Conservation (phyloP, 2,113 vertebrate species). For the Xiphophorus maculatus region DNA sequence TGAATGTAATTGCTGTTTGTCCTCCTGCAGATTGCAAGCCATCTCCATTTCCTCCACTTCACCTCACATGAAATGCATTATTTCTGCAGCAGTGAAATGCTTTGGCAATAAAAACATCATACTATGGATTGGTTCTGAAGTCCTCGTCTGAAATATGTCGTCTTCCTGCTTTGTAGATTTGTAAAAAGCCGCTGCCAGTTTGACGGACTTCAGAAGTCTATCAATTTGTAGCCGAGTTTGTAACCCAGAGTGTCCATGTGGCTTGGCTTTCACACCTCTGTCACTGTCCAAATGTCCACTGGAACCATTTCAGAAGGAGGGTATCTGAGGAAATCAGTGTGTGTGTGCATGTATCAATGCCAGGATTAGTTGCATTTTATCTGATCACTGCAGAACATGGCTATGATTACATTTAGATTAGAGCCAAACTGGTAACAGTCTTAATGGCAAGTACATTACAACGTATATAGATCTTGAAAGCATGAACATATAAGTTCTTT, state of each 20-base stretch:
- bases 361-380: not conserved
- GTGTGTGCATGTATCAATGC: not conserved
- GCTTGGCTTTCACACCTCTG: slow-evolving; percentile 23
- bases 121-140: slow-evolving; percentile 4
- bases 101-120: not conserved
- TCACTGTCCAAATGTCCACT: slow-evolving; percentile 30
- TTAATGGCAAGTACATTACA: not conserved
- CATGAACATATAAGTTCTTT: not conserved
- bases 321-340: slow-evolving; percentile 1
- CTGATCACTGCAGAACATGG: not conserved
- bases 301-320: slow-evolving; percentile 21
- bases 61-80: not conserved
- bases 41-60: slow-evolving; percentile 9
- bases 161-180: slow-evolving; percentile 9
- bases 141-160: not conserved
- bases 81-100: not conserved
- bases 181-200: not conserved
- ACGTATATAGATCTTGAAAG: not conserved
- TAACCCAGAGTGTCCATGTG: slow-evolving; percentile 19
- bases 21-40: slow-evolving; percentile 11
- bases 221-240: slow-evolving; percentile 22
- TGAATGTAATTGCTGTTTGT: slow-evolving; percentile 28
- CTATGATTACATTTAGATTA: not conserved
- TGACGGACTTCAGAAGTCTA: slow-evolving; percentile 18
- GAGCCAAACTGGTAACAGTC: not conserved